Conservation (phyloP, 2,888 invertebrate genomes). For the Macroteleia sp. region DNA sequence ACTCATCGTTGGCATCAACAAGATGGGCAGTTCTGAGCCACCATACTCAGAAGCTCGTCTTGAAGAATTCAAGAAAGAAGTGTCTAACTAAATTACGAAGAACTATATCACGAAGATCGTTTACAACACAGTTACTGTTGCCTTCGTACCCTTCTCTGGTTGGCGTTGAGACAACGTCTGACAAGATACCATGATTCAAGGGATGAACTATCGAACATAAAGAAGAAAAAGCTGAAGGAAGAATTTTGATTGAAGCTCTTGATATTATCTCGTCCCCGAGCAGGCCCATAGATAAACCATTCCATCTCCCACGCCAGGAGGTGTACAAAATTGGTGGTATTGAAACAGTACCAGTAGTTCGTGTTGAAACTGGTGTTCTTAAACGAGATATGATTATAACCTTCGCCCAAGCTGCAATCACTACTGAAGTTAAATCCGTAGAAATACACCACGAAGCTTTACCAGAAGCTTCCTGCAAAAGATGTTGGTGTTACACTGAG, state of each 20-base stretch:
- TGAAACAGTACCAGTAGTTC: too few relatives aligned
- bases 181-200: constrained; percentile 99
- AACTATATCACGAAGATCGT: constrained; percentile 99
- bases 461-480: too few relatives aligned
- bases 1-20: constrained; percentile 99
- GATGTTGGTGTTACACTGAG: too few relatives aligned
- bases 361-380: too few relatives aligned
- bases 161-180: constrained; percentile 99
- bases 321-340: too few relatives aligned
- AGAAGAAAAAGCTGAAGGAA: constrained; percentile 96
- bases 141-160: constrained; percentile 99
- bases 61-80: constrained; percentile 99
- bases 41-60: constrained; percentile 97
- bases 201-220: constrained; percentile 98
- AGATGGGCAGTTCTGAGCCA: constrained; percentile 99
- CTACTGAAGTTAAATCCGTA: too few relatives aligned
- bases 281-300: constrained; percentile 98
- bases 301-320: constrained; percentile 98
- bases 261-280: constrained; percentile 98
- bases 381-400: too few relatives aligned
- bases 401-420: too few relatives aligned
- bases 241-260: constrained; percentile 97
- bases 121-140: constrained; percentile 98
- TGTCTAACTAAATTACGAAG: too few relatives aligned
- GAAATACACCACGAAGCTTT: too few relatives aligned